These are phyloP conservation scores for Lytechinus variegatus DNA, from an alignment of 35 echinoderm and acorn worm species.

Conservation along the genomic window DNA sequence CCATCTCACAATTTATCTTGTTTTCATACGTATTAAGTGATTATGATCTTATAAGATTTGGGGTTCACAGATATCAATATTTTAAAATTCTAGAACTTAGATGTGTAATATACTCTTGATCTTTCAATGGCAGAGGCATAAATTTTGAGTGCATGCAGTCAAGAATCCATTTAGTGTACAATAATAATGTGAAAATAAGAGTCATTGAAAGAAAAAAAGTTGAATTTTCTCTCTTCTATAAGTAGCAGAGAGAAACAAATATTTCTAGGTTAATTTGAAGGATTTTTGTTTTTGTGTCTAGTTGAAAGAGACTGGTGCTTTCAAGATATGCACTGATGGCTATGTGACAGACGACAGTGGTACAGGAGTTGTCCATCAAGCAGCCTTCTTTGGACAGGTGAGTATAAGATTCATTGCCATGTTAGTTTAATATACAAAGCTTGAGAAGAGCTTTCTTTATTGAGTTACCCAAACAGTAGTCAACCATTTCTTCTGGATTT, in stretches of 20 bases:
- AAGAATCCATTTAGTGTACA: no score
- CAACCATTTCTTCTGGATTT: neutral
- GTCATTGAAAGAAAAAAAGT: no score
- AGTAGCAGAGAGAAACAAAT: neutral
- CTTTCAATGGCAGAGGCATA: no score
- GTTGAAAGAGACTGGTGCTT: constrained; percentile 77
- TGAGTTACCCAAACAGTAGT: neutral
- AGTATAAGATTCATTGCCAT: neutral
- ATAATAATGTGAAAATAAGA: no score
- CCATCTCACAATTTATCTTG: no score
- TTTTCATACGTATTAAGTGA: no score
- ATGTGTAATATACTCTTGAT: no score
- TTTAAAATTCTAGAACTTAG: no score
- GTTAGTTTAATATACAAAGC: no score
- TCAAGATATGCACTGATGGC: constrained; percentile 74
- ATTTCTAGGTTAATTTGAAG: neutral
- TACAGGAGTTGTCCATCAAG: constrained; percentile 92
- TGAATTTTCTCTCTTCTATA: neutral
- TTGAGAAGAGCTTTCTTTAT: neutral
- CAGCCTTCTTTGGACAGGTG: constrained; percentile 97
- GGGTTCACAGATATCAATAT: no score
- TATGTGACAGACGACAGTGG: constrained; percentile 96
- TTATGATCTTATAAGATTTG: no score
- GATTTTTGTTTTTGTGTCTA: neutral
- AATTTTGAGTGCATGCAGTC: no score